These are phyloP conservation scores for Spisula solida DNA, from an alignment of 2,888 invertebrate species.

Conservation along the genomic window DNA sequence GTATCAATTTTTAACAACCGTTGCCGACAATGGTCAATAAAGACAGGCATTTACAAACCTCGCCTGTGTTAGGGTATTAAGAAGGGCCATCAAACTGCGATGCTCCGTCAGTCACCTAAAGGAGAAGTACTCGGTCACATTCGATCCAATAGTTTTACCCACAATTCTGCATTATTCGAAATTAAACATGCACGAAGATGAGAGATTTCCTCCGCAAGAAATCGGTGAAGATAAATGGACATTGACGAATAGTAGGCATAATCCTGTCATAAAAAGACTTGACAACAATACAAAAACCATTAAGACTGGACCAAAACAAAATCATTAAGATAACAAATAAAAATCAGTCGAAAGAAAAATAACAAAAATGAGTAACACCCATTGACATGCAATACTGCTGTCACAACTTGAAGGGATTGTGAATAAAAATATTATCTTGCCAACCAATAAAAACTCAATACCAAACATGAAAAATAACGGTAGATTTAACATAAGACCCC, in stretches of 20 bases:
- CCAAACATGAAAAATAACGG: constrained; percentile 49
- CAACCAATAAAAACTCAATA: constrained; percentile 38
- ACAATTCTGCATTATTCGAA: constrained; percentile 55
- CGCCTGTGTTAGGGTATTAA: constrained; percentile 36
- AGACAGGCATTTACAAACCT: constrained; percentile 39
- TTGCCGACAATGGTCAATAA: constrained; percentile 49
- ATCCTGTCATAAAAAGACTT: constrained; percentile 51
- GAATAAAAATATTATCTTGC: constrained; percentile 41
- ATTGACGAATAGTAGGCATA: constrained; percentile 59
- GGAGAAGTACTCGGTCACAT: constrained; percentile 59
- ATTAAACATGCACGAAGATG: constrained; percentile 55
- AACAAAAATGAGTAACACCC: constrained; percentile 32
- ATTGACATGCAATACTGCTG: constrained; percentile 45
- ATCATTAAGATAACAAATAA: constrained; percentile 42
- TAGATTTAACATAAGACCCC: constrained; percentile 45
- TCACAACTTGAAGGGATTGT: constrained; percentile 32
- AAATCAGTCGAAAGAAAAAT: constrained; percentile 40
- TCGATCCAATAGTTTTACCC: constrained; percentile 44
- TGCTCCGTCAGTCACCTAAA: constrained; percentile 55
- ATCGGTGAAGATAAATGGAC: constrained; percentile 64
- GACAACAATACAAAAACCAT: constrained; percentile 31
- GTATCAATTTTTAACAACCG: constrained; percentile 42
- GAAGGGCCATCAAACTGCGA: constrained; percentile 46
- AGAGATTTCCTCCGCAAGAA: constrained; percentile 51
- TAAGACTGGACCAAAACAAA: constrained; percentile 10